A percentile compares a stretch with the other conserved stretches of the same genome.
phyloP scores from a whole-genome alignment of 2,113 vertebrate genomes.

The Galemys pyrenaicus region DNA sequence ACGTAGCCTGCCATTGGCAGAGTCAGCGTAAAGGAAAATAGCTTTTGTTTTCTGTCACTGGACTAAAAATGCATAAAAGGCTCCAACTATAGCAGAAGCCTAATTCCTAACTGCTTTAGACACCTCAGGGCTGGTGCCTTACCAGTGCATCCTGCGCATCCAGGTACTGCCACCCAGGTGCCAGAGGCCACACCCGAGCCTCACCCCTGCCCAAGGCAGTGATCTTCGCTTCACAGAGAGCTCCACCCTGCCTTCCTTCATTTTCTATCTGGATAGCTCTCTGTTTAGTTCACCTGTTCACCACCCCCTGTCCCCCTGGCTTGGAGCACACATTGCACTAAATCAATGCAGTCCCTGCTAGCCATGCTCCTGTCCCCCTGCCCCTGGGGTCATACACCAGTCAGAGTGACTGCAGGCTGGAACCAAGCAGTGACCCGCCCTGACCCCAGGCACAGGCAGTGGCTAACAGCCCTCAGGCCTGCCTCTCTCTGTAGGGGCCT shows the following conservation, averaged over 20 bases:
- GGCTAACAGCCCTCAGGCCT: too few species aligned
- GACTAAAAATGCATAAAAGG: neutral
- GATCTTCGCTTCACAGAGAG: neutral
- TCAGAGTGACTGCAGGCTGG: neutral
- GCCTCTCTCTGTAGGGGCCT: too few species aligned
- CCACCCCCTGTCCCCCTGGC: neutral
- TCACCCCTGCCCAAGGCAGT: neutral
- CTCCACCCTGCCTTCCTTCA: neutral
- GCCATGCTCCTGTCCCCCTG: neutral
- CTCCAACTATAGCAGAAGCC: neutral
- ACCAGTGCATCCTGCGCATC: too few species aligned
- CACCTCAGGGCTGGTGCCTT: too few species aligned
- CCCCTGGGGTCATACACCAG: neutral
- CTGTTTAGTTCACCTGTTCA: too few species aligned
- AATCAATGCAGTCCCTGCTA: neutral
- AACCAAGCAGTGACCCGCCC: neutral
- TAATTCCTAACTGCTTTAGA: neutral
- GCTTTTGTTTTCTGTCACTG: neutral
- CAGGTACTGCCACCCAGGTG: neutral
- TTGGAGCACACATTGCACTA: too few species aligned
- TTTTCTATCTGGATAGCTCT: neutral
- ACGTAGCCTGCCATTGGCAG: neutral
- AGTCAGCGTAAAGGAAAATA: neutral
- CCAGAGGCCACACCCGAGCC: neutral
- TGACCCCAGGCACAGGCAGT: neutral